Evolutionary conservation across 2,113 vertebrate genomes (phyloP).

Genomic region (Scolopax mira): DNA sequence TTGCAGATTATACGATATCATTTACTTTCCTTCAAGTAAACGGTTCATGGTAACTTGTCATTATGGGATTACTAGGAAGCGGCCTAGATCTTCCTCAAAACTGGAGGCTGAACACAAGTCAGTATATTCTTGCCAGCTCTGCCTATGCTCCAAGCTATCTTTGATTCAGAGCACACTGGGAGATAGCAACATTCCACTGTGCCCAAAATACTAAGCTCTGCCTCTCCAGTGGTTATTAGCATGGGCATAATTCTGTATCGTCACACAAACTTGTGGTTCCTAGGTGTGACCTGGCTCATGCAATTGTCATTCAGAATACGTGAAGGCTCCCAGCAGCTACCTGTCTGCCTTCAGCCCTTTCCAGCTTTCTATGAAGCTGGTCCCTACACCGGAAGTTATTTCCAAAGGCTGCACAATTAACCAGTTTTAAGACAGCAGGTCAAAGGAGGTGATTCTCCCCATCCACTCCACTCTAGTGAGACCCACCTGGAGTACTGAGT

Average conservation of each 20-base stretch:
- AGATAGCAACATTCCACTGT: not conserved
- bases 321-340: not conserved
- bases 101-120: not conserved
- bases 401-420: not conserved
- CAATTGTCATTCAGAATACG: not conserved
- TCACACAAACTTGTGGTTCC: not conserved
- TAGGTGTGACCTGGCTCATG: not conserved
- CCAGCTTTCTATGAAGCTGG: not conserved
- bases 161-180: not conserved
- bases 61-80: not conserved
- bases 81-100: not conserved
- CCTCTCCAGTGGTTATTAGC: not conserved
- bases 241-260: not conserved
- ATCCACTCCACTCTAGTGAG: not conserved
- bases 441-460: not conserved
- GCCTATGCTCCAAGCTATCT: not conserved
- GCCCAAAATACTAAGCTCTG: not conserved
- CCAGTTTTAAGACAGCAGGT: not conserved
- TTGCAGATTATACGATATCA: not conserved
- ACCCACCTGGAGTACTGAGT: not conserved
- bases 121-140: not conserved
- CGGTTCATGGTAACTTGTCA: not conserved
- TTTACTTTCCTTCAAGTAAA: not conserved
- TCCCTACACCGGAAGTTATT: not conserved
- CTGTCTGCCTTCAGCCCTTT: not conserved